Evolutionary conservation across 2,888 invertebrate species (phyloP).

Genomic region (Morpho achilles): DNA sequence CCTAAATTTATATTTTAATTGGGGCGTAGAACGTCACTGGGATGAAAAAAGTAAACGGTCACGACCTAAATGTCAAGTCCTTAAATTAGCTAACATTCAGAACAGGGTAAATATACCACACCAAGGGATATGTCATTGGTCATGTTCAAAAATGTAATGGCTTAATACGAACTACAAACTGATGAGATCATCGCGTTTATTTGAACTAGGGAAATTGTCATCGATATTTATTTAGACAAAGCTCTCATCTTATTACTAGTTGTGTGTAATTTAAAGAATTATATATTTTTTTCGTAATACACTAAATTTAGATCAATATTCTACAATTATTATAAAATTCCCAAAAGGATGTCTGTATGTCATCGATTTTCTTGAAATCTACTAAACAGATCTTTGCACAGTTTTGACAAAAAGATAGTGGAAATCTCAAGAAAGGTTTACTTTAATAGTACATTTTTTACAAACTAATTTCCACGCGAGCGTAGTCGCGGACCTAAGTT

Average conservation of each 20-base stretch:
- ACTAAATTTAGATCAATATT: not conserved
- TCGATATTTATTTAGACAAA: conserved; percentile 12
- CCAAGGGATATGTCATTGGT: conserved; percentile 69
- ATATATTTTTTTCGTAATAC: not conserved
- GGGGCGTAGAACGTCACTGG: not conserved
- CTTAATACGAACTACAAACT: conserved; percentile 40
- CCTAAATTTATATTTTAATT: not conserved
- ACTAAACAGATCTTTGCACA: too few relatives aligned
- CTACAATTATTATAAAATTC: too few relatives aligned
- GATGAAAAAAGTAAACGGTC: conserved; percentile 1
- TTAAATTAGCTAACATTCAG: conserved; percentile 60
- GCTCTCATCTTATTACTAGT: conserved; percentile 1
- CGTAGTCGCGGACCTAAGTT: too few relatives aligned
- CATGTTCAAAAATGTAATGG: conserved; percentile 60
- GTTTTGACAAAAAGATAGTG: too few relatives aligned
- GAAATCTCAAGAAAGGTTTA: too few relatives aligned
- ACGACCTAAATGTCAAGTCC: conserved; percentile 56
- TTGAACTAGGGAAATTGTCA: conserved; percentile 22
- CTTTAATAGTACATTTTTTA: too few relatives aligned
- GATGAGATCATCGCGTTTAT: conserved; percentile 56
- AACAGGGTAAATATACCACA: conserved; percentile 48
- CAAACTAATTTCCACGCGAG: too few relatives aligned
- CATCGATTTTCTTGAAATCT: too few relatives aligned
- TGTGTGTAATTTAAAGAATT: too few relatives aligned
- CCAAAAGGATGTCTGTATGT: too few relatives aligned